Evolutionary conservation across 2,888 invertebrate genomes (phyloP).

Genomic region (Raillietiella orientalis): DNA sequence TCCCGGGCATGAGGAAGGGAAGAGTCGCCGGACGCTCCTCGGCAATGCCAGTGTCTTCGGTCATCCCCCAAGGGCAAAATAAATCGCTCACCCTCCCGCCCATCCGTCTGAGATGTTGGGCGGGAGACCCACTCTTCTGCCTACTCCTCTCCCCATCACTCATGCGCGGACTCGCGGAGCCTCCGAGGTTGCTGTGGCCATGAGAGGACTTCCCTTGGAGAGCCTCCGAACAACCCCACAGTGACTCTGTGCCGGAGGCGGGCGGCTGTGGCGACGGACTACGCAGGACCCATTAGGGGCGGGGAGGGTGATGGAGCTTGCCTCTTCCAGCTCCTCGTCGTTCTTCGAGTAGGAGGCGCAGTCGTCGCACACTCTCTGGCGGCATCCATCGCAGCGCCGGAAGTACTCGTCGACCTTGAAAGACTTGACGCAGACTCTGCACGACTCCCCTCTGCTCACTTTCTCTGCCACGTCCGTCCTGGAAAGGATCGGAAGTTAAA

Average conservation of each 20-base stretch:
- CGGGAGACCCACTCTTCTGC: no score
- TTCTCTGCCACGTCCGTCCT: no score
- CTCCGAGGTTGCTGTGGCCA: slow-evolving; percentile 28
- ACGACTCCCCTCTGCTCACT: no score
- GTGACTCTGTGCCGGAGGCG: slow-evolving; percentile 21
- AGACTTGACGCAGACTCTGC: slow-evolving; percentile 29
- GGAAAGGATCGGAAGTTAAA: no score
- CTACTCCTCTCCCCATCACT: slow-evolving; percentile 12
- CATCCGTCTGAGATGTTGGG: no score
- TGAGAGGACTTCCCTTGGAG: no score
- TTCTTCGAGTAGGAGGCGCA: slow-evolving; percentile 68
- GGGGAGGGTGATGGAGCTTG: slow-evolving; percentile 13
- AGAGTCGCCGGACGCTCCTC: no score
- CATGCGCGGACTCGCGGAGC: slow-evolving; percentile 12
- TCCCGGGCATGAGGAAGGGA: no score
- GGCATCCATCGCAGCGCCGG: slow-evolving; percentile 59
- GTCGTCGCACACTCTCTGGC: slow-evolving; percentile 67
- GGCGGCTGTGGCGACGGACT: not conserved
- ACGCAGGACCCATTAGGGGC: slow-evolving; percentile 1
- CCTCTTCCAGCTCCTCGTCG: slow-evolving; percentile 46
- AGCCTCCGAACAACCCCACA: slow-evolving; percentile 34
- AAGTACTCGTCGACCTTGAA: slow-evolving; percentile 62
- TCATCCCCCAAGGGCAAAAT: no score
- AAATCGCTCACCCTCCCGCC: no score
- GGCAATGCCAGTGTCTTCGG: no score